Evolutionary conservation across 2,888 invertebrate species (phyloP).

Genomic region (Nomada lathburiana): DNA sequence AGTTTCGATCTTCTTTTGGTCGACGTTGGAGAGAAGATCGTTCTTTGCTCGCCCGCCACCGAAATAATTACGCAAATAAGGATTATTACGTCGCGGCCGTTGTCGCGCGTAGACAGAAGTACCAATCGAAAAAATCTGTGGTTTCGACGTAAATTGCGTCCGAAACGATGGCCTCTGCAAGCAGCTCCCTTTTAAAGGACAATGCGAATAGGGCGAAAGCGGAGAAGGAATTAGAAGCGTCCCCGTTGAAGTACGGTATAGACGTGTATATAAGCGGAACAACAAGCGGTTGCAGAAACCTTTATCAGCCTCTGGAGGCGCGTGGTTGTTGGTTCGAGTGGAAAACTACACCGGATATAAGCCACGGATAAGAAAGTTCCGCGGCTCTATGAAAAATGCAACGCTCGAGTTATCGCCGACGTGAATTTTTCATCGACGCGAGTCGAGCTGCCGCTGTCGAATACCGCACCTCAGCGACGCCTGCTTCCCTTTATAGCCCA

Average conservation of each 20-base stretch:
- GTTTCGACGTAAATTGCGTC: neutral
- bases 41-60: neutral
- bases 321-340: conserved; percentile 67
- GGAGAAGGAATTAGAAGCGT: conserved; percentile 23
- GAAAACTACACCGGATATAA: conserved; percentile 79
- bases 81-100: neutral
- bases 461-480: too few species aligned
- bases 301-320: conserved; percentile 71
- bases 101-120: too few species aligned
- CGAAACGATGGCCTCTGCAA: neutral
- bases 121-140: neutral
- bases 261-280: conserved; percentile 28
- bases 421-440: conserved; percentile 83
- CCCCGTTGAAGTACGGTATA: neutral
- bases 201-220: neutral
- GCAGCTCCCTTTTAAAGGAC: neutral
- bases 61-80: neutral
- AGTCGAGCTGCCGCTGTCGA: conserved; percentile 61
- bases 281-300: conserved; percentile 40
- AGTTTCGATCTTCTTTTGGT: neutral
- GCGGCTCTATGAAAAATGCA: conserved; percentile 83
- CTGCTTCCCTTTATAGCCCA: conserved; percentile 39
- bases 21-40: neutral
- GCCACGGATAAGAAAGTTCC: conserved; percentile 81
- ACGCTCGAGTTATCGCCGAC: conserved; percentile 81